Conservation (phyloP, 2,797 vertebrate genomes). For the Sebastes kiyomatsui region DNA sequence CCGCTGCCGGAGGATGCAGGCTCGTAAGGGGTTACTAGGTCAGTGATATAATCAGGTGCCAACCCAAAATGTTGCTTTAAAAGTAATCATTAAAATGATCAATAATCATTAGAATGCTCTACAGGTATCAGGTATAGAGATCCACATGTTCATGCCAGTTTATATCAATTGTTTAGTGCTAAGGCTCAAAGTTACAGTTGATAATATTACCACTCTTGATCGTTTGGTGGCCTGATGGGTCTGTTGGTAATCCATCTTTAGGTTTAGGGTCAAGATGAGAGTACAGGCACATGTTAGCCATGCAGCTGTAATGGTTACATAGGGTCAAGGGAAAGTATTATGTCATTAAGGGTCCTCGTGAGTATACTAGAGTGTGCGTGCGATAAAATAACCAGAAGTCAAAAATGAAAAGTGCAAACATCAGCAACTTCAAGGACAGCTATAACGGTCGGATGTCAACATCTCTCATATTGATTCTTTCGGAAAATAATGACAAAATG, state of each 20-base stretch:
- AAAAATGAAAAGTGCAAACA: conserved; percentile 14
- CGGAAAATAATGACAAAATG: background rate
- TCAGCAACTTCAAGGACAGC: conserved; percentile 40
- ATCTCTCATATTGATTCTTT: background rate
- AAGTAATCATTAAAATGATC: too few species aligned
- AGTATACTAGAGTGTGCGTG: background rate
- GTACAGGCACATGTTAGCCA: background rate
- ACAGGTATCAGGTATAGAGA: background rate
- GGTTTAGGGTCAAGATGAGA: too few species aligned
- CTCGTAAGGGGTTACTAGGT: too few species aligned
- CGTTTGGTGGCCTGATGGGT: background rate
- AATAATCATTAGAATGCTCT: too few species aligned
- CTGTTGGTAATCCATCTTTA: background rate
- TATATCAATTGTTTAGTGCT: background rate
- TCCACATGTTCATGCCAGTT: background rate
- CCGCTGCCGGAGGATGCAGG: too few species aligned
- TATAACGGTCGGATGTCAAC: conserved; percentile 10
- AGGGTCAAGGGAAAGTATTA: background rate
- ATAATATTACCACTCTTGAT: background rate
- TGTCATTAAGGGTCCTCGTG: background rate
- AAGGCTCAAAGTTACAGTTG: background rate
- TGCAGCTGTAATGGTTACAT: background rate
- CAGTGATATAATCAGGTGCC: too few species aligned
- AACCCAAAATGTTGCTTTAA: too few species aligned
- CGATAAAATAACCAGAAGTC: background rate